A percentile compares a stretch with the other conserved stretches of the same genome.
These are phyloP conservation scores for Creontiades dilutus DNA, from an alignment of 2,888 invertebrate genomes.

Conservation along the genomic window DNA sequence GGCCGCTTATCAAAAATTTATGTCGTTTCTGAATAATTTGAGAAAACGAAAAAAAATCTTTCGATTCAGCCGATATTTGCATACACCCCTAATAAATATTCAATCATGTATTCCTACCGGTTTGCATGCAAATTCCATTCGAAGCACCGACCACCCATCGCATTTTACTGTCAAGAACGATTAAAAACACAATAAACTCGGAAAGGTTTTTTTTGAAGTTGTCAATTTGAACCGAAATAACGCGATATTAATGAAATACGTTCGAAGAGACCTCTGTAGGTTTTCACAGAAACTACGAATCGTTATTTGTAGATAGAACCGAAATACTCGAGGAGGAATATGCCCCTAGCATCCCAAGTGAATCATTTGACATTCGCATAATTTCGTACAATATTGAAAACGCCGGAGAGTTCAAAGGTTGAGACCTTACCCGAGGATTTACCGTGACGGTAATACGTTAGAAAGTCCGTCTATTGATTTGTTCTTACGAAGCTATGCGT, in stretches of 20 bases:
- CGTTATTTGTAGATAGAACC: neutral
- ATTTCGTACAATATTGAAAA: neutral
- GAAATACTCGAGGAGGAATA: neutral
- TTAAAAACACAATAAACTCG: neutral
- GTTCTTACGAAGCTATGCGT: neutral
- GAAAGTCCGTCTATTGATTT: constrained; percentile 10
- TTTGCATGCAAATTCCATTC: constrained; percentile 5
- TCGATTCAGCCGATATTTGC: constrained; percentile 23
- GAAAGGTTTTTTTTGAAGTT: neutral
- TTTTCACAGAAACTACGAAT: neutral
- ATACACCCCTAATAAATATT: constrained; percentile 39
- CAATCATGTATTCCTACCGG: constrained; percentile 16
- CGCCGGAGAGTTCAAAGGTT: neutral
- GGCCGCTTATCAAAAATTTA: neutral
- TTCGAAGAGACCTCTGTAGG: neutral
- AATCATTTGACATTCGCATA: neutral
- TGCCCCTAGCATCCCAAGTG: neutral
- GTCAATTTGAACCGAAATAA: neutral
- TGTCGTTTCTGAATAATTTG: neutral
- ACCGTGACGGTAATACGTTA: neutral
- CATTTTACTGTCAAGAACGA: neutral
- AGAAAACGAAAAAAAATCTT: constrained; percentile 12
- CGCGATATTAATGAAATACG: constrained; percentile 1
- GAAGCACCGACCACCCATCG: constrained; percentile 3
- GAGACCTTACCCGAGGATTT: neutral